phyloP scores from a whole-genome alignment of 2,888 invertebrate species.

The Ectemnius continuus region DNA sequence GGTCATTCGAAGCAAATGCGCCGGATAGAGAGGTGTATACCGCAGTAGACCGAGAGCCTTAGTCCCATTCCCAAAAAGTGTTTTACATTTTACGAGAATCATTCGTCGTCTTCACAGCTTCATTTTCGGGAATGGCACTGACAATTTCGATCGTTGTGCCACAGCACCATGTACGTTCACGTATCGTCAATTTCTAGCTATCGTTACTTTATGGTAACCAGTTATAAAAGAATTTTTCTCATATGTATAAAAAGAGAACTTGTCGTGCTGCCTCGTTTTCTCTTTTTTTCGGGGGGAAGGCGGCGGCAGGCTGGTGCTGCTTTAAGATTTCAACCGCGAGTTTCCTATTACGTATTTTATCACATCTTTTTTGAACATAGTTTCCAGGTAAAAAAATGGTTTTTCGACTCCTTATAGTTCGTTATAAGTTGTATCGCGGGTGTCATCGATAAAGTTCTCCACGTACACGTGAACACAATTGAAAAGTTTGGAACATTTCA shows the following conservation, averaged over 20 bases:
- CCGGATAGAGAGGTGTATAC: slow-evolving; percentile 2
- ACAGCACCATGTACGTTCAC: slow-evolving; percentile 19
- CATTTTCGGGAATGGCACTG: slow-evolving; percentile 5
- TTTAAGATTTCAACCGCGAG: slow-evolving; percentile 24
- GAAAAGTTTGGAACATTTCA: slow-evolving; percentile 64
- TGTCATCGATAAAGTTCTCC: slow-evolving; percentile 18
- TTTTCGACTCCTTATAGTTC: slow-evolving; percentile 29
- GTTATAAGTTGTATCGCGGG: slow-evolving; percentile 29
- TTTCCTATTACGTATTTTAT: slow-evolving; percentile 46
- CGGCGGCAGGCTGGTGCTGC: too few relatives aligned
- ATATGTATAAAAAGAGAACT: slow-evolving; percentile 36
- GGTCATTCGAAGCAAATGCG: slow-evolving; percentile 24
- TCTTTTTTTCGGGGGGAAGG: slow-evolving; percentile 7
- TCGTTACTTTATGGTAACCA: slow-evolving; percentile 26
- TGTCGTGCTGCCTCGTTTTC: slow-evolving; percentile 12
- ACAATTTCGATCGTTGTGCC: slow-evolving; percentile 15
- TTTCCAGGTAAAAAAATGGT: slow-evolving; percentile 40
- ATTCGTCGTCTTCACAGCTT: slow-evolving; percentile 6
- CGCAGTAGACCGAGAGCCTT: slow-evolving; percentile 26
- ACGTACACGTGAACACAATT: slow-evolving; percentile 52
- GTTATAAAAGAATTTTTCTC: slow-evolving; percentile 43
- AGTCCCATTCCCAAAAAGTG: slow-evolving; percentile 11
- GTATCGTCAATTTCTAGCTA: slow-evolving; percentile 24
- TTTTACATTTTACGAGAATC: slow-evolving; percentile 6
- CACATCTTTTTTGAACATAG: slow-evolving; percentile 44